Evolutionary conservation across 2,888 invertebrate species (phyloP).

Genomic region (Stenoptilia bipunctidactyla): DNA sequence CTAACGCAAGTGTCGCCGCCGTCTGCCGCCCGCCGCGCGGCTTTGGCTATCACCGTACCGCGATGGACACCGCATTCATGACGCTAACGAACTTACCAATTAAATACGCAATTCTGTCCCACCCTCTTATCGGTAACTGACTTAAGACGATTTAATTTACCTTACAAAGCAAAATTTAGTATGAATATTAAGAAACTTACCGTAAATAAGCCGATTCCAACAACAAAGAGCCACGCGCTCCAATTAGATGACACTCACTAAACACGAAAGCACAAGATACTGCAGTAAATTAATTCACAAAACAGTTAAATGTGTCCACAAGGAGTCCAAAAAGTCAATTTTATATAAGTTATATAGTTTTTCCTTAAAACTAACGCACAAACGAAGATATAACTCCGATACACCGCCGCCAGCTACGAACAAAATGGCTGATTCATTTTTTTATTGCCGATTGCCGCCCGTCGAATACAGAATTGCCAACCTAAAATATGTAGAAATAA

Average conservation of each 20-base stretch:
- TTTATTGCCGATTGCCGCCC: too few species aligned
- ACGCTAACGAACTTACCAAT: constrained; percentile 42
- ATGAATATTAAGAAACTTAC: constrained; percentile 37
- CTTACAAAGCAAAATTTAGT: too few species aligned
- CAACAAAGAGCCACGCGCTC: constrained; percentile 71
- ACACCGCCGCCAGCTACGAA: constrained; percentile 68
- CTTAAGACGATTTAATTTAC: too few species aligned
- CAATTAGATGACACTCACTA: constrained; percentile 65
- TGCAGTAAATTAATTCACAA: constrained; percentile 43
- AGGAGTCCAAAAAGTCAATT: constrained; percentile 39
- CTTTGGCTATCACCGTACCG: constrained; percentile 21
- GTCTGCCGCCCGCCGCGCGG: constrained; percentile 23
- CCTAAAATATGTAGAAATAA: too few species aligned
- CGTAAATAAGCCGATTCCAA: constrained; percentile 63
- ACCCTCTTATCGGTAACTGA: too few species aligned
- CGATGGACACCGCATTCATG: constrained; percentile 39
- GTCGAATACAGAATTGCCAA: too few species aligned
- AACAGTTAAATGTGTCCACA: constrained; percentile 41
- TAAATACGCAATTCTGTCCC: constrained; percentile 21
- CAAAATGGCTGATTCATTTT: constrained; percentile 63
- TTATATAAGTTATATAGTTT: constrained; percentile 51
- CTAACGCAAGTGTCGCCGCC: constrained; percentile 39
- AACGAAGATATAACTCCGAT: constrained; percentile 52
- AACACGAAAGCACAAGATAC: constrained; percentile 61
- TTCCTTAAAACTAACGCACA: constrained; percentile 56